These are phyloP conservation scores for Theristicus caerulescens DNA, from an alignment of 2,113 vertebrate species.

Conservation along the genomic window DNA sequence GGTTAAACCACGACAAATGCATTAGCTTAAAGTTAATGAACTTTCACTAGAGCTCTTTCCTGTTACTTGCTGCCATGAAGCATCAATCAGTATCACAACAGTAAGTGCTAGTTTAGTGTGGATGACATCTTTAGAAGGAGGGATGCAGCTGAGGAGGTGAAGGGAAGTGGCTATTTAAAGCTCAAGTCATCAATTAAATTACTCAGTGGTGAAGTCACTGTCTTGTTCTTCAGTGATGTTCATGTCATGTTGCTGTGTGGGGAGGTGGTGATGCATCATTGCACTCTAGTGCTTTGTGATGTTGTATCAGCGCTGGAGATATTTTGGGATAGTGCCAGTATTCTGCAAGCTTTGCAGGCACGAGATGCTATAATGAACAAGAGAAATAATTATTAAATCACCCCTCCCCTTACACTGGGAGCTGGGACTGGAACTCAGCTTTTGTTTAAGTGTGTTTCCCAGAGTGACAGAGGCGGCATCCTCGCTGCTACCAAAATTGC, in stretches of 20 bases:
- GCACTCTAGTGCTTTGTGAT: constrained; percentile 8
- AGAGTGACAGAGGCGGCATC: not conserved
- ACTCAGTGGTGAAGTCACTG: constrained; percentile 35
- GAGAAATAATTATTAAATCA: constrained; percentile 20
- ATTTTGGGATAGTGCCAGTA: constrained; percentile 35
- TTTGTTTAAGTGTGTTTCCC: not conserved
- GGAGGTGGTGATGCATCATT: constrained; percentile 28
- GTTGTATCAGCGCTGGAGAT: not conserved
- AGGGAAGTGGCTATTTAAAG: constrained; percentile 48
- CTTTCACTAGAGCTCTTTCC: constrained; percentile 14
- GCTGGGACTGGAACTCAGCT: not conserved
- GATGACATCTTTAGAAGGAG: constrained; percentile 22
- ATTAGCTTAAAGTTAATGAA: constrained; percentile 45
- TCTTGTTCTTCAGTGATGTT: constrained; percentile 23
- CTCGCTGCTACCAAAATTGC: not conserved
- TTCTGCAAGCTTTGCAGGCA: constrained; percentile 3
- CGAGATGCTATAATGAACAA: not conserved
- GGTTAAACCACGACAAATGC: not conserved
- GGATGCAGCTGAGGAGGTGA: constrained; percentile 38
- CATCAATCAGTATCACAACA: constrained; percentile 45
- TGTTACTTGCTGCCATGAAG: constrained; percentile 18
- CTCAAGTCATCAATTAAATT: constrained; percentile 43
- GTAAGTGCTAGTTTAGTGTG: constrained; percentile 30
- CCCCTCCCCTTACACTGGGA: not conserved
- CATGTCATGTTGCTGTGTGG: constrained; percentile 20